Evolutionary conservation across 2,888 invertebrate species (phyloP).

Genomic region (Andricus quercusramuli): DNA sequence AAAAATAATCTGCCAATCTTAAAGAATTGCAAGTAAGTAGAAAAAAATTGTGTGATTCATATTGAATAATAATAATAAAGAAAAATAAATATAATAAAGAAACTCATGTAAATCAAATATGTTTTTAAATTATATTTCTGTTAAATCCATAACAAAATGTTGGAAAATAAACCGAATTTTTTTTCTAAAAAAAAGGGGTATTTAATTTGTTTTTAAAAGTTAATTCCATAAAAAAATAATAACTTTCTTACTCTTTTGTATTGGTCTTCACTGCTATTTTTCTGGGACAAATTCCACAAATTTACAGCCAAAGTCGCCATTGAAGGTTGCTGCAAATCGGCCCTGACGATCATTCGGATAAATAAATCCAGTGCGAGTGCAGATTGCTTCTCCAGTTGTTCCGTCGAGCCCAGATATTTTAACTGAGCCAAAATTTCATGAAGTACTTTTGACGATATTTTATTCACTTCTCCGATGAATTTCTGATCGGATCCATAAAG

Average conservation of each 20-base stretch:
- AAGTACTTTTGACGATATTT: conserved; percentile 87
- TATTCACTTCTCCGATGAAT: conserved; percentile 89
- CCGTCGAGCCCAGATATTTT: conserved; percentile 82
- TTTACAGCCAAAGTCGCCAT: conserved; percentile 87
- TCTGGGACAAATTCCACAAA: conserved; percentile 90
- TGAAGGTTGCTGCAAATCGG: conserved; percentile 82
- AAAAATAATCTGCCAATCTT: too few relatives aligned
- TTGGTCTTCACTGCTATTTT: conserved; percentile 81
- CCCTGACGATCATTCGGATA: conserved; percentile 83
- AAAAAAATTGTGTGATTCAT: too few relatives aligned
- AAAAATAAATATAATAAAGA: too few relatives aligned
- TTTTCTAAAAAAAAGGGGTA: too few relatives aligned
- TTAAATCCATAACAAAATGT: too few relatives aligned
- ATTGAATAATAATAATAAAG: too few relatives aligned
- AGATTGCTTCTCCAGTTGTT: conserved; percentile 85
- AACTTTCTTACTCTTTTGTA: conserved; percentile 78
- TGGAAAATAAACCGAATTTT: too few relatives aligned
- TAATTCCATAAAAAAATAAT: neutral
- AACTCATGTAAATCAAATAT: too few relatives aligned
- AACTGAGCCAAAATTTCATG: conserved; percentile 88
- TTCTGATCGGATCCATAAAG: conserved; percentile 94
- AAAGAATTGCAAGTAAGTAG: too few relatives aligned
- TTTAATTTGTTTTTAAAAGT: too few relatives aligned
- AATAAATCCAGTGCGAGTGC: conserved; percentile 88
- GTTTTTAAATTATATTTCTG: too few relatives aligned